These are phyloP conservation scores for Nyctibius bracteatus DNA, from an alignment of 2,113 vertebrate genomes.

Conservation along the genomic window DNA sequence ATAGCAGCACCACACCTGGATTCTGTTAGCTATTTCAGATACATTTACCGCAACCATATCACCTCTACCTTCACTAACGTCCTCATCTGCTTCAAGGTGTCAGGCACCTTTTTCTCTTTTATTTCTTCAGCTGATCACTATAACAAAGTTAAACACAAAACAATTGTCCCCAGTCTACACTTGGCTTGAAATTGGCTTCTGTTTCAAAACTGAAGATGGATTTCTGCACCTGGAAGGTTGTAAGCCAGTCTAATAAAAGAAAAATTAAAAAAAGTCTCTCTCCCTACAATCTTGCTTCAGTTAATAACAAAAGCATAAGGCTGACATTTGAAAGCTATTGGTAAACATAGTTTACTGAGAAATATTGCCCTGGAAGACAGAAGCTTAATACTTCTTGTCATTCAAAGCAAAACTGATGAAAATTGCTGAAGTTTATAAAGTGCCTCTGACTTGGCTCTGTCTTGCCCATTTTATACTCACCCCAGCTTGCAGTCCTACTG, in stretches of 20 bases:
- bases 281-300: background rate
- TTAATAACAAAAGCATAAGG: background rate
- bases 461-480: background rate
- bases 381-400: background rate
- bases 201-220: background rate
- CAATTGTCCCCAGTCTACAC: background rate
- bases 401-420: constrained; percentile 11
- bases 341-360: background rate
- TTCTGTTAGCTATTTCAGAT: background rate
- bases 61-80: background rate
- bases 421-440: background rate
- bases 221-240: background rate
- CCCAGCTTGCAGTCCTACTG: background rate
- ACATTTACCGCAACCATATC: background rate
- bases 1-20: background rate
- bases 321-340: background rate
- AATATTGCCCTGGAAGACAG: background rate
- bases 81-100: background rate
- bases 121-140: background rate
- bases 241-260: background rate
- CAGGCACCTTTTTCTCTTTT: background rate
- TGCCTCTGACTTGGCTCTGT: background rate
- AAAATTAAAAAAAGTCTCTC: background rate
- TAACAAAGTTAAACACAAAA: constrained; percentile 13
- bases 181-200: background rate